Evolutionary conservation across 2,113 vertebrate species (phyloP).

Genomic region (Callionymus lyra): DNA sequence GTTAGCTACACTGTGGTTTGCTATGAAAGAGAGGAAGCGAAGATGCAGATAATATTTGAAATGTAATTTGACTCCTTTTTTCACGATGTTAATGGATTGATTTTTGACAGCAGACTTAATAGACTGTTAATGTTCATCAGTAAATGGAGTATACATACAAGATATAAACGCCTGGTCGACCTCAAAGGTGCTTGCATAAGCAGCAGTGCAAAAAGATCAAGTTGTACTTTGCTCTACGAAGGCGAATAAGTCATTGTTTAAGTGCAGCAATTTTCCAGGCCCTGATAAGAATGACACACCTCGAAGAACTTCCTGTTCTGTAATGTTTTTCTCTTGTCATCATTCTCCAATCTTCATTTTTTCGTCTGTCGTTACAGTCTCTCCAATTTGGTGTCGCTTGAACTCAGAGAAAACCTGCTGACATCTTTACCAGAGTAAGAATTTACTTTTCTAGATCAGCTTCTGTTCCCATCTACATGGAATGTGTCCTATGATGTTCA

Average conservation of each 20-base stretch:
- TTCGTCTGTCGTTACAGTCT: constrained; percentile 69
- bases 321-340: constrained; percentile 20
- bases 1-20: neutral
- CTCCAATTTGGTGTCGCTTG: constrained; percentile 89
- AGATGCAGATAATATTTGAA: neutral
- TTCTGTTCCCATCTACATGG: too few species aligned
- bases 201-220: constrained; percentile 2
- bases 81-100: too few species aligned
- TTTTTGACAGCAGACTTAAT: too few species aligned
- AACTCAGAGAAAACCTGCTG: constrained; percentile 93
- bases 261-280: constrained; percentile 16
- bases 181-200: neutral
- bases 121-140: too few species aligned
- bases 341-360: too few species aligned
- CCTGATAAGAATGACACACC: constrained; percentile 46
- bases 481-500: too few species aligned
- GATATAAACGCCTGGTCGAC: too few species aligned
- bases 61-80: too few species aligned
- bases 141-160: too few species aligned
- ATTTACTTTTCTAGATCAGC: constrained; percentile 3
- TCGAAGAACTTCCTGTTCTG: constrained; percentile 44
- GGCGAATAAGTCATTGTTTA: constrained; percentile 13
- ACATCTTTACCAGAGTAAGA: constrained; percentile 97
- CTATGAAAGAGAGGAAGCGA: neutral
- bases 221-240: constrained; percentile 18